phyloP scores from a whole-genome alignment of 2,888 invertebrate species.

The Smittia sp. region DNA sequence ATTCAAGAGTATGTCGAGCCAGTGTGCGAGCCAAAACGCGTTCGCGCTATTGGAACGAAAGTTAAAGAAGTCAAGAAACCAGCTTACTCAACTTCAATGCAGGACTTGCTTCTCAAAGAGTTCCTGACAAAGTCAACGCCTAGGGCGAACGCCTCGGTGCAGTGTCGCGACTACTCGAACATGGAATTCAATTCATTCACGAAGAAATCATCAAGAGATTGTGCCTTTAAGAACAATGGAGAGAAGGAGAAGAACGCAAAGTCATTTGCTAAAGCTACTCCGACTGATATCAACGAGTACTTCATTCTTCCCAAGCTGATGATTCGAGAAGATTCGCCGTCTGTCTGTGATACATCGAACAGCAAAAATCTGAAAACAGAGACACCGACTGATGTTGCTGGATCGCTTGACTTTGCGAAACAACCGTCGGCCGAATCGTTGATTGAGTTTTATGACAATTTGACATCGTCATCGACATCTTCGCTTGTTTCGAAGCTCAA shows the following conservation, averaged over 20 bases:
- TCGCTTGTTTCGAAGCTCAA: slow-evolving; percentile 12
- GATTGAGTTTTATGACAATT: slow-evolving; percentile 29
- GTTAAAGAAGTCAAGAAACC: slow-evolving; percentile 1
- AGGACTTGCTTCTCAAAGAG: slow-evolving; percentile 9
- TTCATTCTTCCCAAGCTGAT: slow-evolving; percentile 44
- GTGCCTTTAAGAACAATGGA: slow-evolving; percentile 11
- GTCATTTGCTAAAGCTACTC: neutral
- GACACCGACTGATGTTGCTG: neutral
- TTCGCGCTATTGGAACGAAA: neutral
- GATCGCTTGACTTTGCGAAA: neutral
- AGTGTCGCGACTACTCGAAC: slow-evolving; percentile 8
- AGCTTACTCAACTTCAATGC: slow-evolving; percentile 16
- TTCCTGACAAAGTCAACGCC: slow-evolving; percentile 23
- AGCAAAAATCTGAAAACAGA: slow-evolving; percentile 6
- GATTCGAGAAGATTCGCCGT: slow-evolving; percentile 45
- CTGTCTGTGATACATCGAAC: neutral
- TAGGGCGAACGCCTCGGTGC: neutral
- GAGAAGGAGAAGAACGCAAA: neutral
- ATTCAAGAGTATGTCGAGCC: slow-evolving; percentile 27
- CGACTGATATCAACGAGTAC: neutral
- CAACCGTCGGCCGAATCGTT: slow-evolving; percentile 24
- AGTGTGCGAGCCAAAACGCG: neutral
- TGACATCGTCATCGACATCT: slow-evolving; percentile 25
- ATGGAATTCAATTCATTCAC: neutral
- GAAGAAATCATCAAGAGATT: neutral